Evolutionary conservation across 2,888 invertebrate genomes (phyloP).

Genomic region (Drosophila cracens): DNA sequence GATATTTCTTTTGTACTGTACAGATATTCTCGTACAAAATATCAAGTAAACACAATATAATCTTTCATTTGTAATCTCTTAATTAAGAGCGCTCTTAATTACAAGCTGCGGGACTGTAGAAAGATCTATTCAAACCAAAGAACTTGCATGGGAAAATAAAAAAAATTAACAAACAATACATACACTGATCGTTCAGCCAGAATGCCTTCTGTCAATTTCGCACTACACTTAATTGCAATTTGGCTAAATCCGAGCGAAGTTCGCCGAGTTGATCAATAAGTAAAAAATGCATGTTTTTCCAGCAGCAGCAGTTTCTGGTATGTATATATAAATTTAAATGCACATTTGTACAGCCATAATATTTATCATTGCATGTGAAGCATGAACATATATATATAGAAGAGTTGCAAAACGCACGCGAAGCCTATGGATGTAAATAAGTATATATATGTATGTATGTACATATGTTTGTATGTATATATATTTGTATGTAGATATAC

Average conservation of each 20-base stretch:
- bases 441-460: constrained; percentile 2
- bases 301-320: not conserved
- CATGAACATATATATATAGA: constrained; percentile 52
- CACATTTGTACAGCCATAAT: constrained; percentile 3
- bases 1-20: not conserved
- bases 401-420: constrained; percentile 44
- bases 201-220: not conserved
- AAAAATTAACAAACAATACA: not conserved
- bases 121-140: not conserved
- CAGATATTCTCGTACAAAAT: not conserved
- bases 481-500: not conserved
- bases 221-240: not conserved
- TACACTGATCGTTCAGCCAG: not conserved
- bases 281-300: not conserved
- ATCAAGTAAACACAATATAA: not conserved
- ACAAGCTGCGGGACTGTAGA: not conserved
- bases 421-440: constrained; percentile 19
- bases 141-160: not conserved
- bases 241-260: not conserved
- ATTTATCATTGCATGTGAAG: constrained; percentile 28
- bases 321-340: not conserved
- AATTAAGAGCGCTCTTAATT: too few species aligned
- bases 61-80: not conserved
- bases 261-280: not conserved
- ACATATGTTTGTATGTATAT: not conserved